Percentiles rank a stretch among this genome's conserved stretches.
Evolutionary conservation across 2,113 vertebrate genomes (phyloP).

Genomic region (Sceloporus undulatus): DNA sequence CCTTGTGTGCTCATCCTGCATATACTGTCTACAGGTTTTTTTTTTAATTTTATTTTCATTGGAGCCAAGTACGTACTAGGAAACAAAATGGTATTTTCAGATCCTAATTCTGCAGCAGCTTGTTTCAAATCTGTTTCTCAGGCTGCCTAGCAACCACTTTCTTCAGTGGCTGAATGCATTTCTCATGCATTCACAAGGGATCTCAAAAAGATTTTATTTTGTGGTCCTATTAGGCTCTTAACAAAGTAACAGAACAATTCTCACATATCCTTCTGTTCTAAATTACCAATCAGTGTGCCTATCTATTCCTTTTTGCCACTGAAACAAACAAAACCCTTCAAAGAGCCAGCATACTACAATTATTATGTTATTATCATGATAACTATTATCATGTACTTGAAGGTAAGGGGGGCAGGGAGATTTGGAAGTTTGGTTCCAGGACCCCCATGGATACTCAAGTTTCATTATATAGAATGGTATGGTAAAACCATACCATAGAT

Average conservation of each 20-base stretch:
- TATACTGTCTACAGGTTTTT: neutral
- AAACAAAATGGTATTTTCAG: neutral
- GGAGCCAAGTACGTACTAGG: neutral
- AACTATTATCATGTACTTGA: no score
- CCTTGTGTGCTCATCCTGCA: neutral
- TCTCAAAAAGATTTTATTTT: neutral
- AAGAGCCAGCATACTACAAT: neutral
- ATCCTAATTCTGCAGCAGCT: neutral
- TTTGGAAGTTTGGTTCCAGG: no score
- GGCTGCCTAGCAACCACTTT: slow-evolving; percentile 9
- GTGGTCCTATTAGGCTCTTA: neutral
- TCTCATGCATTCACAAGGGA: neutral
- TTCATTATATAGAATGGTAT: no score
- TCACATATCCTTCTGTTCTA: neutral
- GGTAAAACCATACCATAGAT: no score
- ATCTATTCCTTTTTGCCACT: neutral
- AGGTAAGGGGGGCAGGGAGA: no score
- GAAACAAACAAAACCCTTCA: neutral
- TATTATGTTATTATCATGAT: no score
- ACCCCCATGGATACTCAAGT: no score
- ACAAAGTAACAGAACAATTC: neutral
- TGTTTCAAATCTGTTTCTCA: neutral
- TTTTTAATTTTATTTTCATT: neutral
- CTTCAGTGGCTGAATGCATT: neutral
- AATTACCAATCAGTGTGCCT: neutral